Evolutionary conservation across 2,888 invertebrate genomes (phyloP), one percentile per base, ranked within the genome.

Genomic region (Nymphalis polychloros): DNA sequence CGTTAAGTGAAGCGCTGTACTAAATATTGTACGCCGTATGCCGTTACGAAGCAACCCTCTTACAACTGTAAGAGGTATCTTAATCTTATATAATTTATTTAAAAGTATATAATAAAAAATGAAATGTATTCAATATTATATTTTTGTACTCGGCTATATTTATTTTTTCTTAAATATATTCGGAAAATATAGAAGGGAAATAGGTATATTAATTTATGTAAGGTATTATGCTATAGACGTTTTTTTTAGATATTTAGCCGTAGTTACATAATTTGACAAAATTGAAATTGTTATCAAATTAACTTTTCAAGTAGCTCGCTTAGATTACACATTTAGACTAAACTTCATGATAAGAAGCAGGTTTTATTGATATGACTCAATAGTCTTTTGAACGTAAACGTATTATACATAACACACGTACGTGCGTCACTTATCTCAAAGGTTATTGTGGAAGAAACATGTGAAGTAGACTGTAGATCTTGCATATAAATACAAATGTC

Each of bases 391-490:
- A 48, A 35, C 55, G 60, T 61, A 62, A 47, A 66, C 48, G 61
- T 62, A 62, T 55, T 48, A 23, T 55, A 31, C 53, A 31, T 55
- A 31, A 31, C 27, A 31, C 17, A 55, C 53, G 6, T 59, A 62
- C 61, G 66, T 62, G 55, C 66, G 55, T 62, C 66, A 67, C 49
- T 62, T 63, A 64, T 64, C 62, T 69, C 59, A 60, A 64, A 68
- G 64, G 68, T 64, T 68, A 65, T 59, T 52, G 48, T n/a, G 3
- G 41, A 61, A 49, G 61, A 61, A 64, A 61, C 53, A 55, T 61
- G 53, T 55, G 20, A 55, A 48, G 53, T 52, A 5, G 61, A 48
- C n/a, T n/a, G n/a, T n/a, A n/a, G n/a, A 23, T 61, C 61, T 61
- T 63, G 48, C 59, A 63, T 70, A 57, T 64, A 67, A 63, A 55